phyloP scores from a whole-genome alignment of 1,140 invertebrate genomes.

The Wasmannia auropunctata region DNA sequence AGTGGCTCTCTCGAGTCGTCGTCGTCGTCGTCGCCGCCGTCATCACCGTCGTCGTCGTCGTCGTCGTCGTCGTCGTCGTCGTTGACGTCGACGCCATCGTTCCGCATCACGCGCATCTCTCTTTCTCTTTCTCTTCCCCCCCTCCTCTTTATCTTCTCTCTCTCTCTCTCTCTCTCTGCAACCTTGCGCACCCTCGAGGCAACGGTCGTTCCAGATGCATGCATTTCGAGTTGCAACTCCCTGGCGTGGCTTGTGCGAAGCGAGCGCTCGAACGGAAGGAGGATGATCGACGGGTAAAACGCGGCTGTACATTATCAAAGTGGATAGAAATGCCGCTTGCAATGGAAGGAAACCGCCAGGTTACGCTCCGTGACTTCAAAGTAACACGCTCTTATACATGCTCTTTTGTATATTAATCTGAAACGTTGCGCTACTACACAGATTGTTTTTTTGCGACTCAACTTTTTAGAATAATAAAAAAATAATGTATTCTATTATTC shows the following conservation, averaged over 20 bases:
- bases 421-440: not conserved
- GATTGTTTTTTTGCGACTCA: not conserved
- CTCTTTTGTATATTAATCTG: conserved; percentile 56
- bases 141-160: conserved; percentile 43
- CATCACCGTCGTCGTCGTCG: conserved; percentile 25
- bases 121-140: conserved; percentile 43
- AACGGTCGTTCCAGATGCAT: conserved; percentile 71
- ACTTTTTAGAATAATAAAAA: conserved; percentile 15
- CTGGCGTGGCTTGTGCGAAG: conserved; percentile 40
- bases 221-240: conserved; percentile 69
- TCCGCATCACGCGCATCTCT: conserved; percentile 65
- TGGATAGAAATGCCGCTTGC: conserved; percentile 47
- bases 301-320: conserved; percentile 57
- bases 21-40: conserved; percentile 49
- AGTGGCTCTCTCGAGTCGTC: conserved; percentile 73
- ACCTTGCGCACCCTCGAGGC: conserved; percentile 67
- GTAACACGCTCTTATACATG: conserved; percentile 27
- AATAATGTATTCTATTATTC: not conserved
- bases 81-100: conserved; percentile 57
- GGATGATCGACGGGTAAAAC: conserved; percentile 56
- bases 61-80: conserved; percentile 7
- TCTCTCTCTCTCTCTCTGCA: not conserved
- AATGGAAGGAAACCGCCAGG: conserved; percentile 26
- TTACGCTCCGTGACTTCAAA: conserved; percentile 45
- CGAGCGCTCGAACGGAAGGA: conserved; percentile 49